phyloP scores from a whole-genome alignment of 1,140 invertebrate species.

The Ceratoteleas bidentatus region DNA sequence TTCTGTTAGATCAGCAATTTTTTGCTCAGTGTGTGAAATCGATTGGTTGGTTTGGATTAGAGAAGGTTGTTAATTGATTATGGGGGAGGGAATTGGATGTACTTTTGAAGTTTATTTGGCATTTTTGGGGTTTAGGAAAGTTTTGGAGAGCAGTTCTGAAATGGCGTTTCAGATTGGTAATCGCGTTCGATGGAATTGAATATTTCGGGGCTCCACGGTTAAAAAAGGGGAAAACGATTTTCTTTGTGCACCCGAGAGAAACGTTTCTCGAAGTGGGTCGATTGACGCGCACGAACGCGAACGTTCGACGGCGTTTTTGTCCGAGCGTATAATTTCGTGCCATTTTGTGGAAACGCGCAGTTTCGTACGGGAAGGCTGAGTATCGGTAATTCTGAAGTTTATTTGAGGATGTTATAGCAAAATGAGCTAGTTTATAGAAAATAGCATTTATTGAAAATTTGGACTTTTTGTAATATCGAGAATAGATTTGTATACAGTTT shows the following conservation, averaged over 20 bases:
- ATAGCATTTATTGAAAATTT: too few relatives aligned
- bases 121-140: neutral
- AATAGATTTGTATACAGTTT: too few relatives aligned
- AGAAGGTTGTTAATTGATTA: too few relatives aligned
- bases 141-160: neutral
- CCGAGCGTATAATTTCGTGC: conserved; percentile 36
- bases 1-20: too few relatives aligned
- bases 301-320: conserved; percentile 20
- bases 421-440: too few relatives aligned
- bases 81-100: too few relatives aligned
- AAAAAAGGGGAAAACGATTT: conserved; percentile 16
- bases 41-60: too few relatives aligned
- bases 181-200: neutral
- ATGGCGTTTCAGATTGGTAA: neutral
- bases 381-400: conserved; percentile 28
- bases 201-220: neutral
- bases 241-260: conserved; percentile 16
- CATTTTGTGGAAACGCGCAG: conserved; percentile 35
- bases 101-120: too few relatives aligned
- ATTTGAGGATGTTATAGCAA: too few relatives aligned
- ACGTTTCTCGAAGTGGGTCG: conserved; percentile 12
- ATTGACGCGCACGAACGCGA: conserved; percentile 24
- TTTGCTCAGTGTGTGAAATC: too few relatives aligned
- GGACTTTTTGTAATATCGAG: too few relatives aligned
- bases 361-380: conserved; percentile 16